Conservation (phyloP, 2,797 vertebrate species). For the Sus cebifrons region DNA sequence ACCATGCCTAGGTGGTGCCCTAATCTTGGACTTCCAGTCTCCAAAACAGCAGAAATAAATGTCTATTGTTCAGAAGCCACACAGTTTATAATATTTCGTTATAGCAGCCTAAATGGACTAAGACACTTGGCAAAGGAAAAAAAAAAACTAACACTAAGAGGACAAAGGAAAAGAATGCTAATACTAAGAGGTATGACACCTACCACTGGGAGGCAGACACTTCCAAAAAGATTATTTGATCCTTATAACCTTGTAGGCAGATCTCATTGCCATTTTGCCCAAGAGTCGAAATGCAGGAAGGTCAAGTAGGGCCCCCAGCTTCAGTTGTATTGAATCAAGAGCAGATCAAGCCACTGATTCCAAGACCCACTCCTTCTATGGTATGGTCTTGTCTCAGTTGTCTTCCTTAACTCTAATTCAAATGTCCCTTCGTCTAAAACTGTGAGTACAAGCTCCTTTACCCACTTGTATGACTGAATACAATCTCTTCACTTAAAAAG, state of each 20-base stretch:
- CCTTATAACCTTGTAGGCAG: background rate
- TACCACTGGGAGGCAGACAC: background rate
- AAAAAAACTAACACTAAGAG: background rate
- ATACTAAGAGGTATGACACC: background rate
- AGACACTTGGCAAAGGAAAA: background rate
- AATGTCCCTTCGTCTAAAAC: background rate
- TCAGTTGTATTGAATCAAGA: background rate
- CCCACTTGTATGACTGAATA: background rate
- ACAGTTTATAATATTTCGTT: background rate
- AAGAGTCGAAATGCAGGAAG: background rate
- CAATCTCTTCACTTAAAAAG: background rate
- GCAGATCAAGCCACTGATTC: background rate
- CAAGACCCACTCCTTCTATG: background rate
- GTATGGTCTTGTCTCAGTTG: background rate
- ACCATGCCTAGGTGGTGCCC: rapidly evolving
- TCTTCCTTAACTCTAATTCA: background rate
- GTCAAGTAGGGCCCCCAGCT: background rate
- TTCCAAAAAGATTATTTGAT: background rate
- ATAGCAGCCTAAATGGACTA: background rate
- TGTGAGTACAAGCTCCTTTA: background rate
- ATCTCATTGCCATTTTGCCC: background rate
- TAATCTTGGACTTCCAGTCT: background rate
- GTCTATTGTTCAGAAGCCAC: background rate
- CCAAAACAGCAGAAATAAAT: background rate
- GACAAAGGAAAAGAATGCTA: background rate